Percentiles rank a stretch among this genome's conserved stretches.
These are phyloP conservation scores for Trogon surrucura DNA, from an alignment of 2,113 vertebrate species.

Conservation along the genomic window DNA sequence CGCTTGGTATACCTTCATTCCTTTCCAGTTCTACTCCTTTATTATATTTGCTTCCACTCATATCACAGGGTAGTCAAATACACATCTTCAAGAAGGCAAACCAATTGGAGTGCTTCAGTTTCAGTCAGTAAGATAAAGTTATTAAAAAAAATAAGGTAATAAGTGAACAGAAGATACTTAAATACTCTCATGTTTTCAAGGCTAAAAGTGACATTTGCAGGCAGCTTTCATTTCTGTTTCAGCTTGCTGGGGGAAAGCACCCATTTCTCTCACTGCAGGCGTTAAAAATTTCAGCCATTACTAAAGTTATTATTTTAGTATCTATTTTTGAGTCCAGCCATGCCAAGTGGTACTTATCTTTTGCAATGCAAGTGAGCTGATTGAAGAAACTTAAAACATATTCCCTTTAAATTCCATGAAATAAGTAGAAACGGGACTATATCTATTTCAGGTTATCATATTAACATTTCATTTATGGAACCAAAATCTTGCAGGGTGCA, in stretches of 20 bases:
- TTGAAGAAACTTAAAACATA: slow-evolving; percentile 68
- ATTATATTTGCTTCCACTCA: slow-evolving; percentile 2
- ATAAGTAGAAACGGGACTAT: slow-evolving; percentile 45
- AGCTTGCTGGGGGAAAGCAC: slow-evolving; percentile 5
- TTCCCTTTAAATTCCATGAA: slow-evolving; percentile 60
- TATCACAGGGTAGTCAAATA: not conserved
- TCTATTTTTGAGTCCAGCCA: slow-evolving; percentile 52
- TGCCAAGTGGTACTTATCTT: slow-evolving; percentile 75
- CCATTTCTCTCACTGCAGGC: slow-evolving; percentile 5
- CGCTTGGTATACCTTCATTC: not conserved
- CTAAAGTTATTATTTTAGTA: slow-evolving; percentile 72
- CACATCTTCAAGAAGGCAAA: slow-evolving; percentile 11
- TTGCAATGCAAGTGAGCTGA: slow-evolving; percentile 56
- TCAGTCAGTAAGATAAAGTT: not conserved
- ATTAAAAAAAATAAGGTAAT: slow-evolving; percentile 40
- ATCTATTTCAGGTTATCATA: slow-evolving; percentile 59
- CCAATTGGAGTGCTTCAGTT: not conserved
- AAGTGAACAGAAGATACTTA: not conserved
- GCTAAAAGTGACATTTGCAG: not conserved
- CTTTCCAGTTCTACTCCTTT: not conserved
- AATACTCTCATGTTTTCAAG: slow-evolving; percentile 2
- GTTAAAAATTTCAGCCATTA: slow-evolving; percentile 45
- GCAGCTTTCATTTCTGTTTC: not conserved
- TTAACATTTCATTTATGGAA: slow-evolving; percentile 58
- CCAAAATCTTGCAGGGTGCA: slow-evolving; percentile 65